Evolutionary conservation across 2,888 invertebrate species (phyloP), one percentile per base, ranked within the genome.

Genomic region (Stegana nigrithorax): DNA sequence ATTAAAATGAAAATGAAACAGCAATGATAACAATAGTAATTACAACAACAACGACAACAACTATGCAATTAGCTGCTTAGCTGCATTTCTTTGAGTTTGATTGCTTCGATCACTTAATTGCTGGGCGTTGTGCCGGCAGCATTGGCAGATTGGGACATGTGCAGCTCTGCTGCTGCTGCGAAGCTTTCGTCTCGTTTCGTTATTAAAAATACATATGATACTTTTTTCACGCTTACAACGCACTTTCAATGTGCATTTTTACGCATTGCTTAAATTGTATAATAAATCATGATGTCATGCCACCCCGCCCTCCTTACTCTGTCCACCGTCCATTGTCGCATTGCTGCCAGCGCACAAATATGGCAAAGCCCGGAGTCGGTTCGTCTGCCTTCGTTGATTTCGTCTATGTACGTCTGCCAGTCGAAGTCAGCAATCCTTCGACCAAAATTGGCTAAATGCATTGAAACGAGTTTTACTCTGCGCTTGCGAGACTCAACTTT

Each of bases 131-230:
- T 39, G 14, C n/a, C n/a, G n/a, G 53, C 19, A 14, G 14, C 36
- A 61, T 27, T 62, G 63, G 62, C 63, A 65, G 68, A 21, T 62
- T 62, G 63, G 62, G 65, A 58, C 47, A 67, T 73, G 53, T 44
- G 61, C 60, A 26, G 42, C 59, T 45, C 14, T 47, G n/a, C 56
- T 51, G 53, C 42, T 45, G 57, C 63, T 59, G 63, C 59, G 56
- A 25, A 51, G n/a, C 17, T 14, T 26, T 27, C 4, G 26, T n/a
- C 27, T 51, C 42, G n/a, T n/a, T n/a, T n/a, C n/a, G n/a, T n/a
- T n/a, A n/a, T n/a, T 39, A 8, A 39, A 1, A 8, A 4, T 39
- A 14, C 17, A 39, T 39, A 5, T 8, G 17, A 39, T 47, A 45
- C 23, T 3, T 47, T 47, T 23, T 23, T 23, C 23, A 23, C n/a